Conservation (phyloP, 2,888 invertebrate genomes). For the Erebia epiphron region DNA sequence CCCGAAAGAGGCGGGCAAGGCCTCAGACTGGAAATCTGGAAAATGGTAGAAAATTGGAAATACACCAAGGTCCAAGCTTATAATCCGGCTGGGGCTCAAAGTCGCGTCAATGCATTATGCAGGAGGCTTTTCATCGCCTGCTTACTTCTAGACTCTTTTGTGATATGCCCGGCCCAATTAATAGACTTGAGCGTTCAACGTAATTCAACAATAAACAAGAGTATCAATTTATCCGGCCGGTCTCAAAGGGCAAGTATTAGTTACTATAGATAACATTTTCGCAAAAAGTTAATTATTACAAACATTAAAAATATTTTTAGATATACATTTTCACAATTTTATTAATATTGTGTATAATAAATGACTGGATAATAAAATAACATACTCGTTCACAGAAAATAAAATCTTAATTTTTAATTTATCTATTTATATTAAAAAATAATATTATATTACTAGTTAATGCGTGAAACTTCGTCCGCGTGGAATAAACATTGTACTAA, state of each 20-base stretch:
- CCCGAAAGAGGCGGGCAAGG: slow-evolving; percentile 39
- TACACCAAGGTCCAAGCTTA: slow-evolving; percentile 55
- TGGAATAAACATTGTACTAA: no score
- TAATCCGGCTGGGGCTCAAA: slow-evolving; percentile 59
- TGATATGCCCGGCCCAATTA: slow-evolving; percentile 16
- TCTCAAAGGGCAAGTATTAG: slow-evolving; percentile 57
- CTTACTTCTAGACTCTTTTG: slow-evolving; percentile 46
- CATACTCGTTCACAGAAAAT: no score
- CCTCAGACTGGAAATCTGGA: slow-evolving; percentile 46
- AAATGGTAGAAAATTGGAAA: slow-evolving; percentile 53
- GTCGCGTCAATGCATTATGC: slow-evolving; percentile 68
- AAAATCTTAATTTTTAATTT: no score
- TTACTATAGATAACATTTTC: no score
- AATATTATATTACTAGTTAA: no score
- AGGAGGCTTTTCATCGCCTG: slow-evolving; percentile 65
- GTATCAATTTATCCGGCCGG: not conserved
- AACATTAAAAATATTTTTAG: no score
- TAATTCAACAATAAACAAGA: not conserved
- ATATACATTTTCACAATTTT: no score
- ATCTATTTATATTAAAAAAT: no score
- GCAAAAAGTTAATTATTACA: no score
- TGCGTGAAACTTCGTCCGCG: no score
- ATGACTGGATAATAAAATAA: no score
- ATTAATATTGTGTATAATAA: no score
- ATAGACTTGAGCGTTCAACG: not conserved